Base-by-base conservation (phyloP, 2,888 invertebrate genomes). In the Heliconius hortense region DNA sequence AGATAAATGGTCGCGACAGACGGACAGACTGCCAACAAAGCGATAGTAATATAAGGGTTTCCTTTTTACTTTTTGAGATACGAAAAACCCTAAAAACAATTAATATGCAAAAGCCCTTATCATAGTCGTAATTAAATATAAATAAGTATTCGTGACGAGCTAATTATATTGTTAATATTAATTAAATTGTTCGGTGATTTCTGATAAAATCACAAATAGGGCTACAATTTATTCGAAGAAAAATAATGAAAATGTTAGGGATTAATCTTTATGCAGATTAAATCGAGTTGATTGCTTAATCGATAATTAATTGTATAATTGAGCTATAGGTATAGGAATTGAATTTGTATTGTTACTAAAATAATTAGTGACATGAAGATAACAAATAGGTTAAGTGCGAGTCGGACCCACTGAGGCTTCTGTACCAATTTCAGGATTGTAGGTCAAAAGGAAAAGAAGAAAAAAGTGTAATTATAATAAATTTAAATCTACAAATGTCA, bases 241-340 rank as follows among this genome's bases (percentile, higher is more conserved):
- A 73, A 73, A 67, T 73, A 43, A 73, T 73, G 67, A 73, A 73
- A 68, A 67, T 73, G 68, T 67, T 68, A 73, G 43, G 28, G 31
- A 60, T 68, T 73, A 68, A 60, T 73, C 60, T 60, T 68, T 39
- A 60, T 68, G 59, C 43, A 68, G 35, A 59, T 67, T 35, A 43
- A 60, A 43, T 35, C 59, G 59, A 43, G 67, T 26, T 26, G 73
- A 67, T 73, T 59, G 67, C n/a, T 67, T 67, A 67, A 73, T 68
- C 66, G n/a, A 56, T 56, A 67, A 73, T 73, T 68, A 60, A 43
- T 43, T 35, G 43, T 63, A 56, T 64, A 64, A 35, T 72, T 53
- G 56, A 67, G 56, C 24, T 43, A 43, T 60, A 21, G 62, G 35
- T 35, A 26, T 67, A n/a, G 56, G 4, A 56, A 26, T 39, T 8